These are phyloP conservation scores for Paracanthobrama guichenoti DNA, from an alignment of 2,113 vertebrate genomes.

Conservation along the genomic window DNA sequence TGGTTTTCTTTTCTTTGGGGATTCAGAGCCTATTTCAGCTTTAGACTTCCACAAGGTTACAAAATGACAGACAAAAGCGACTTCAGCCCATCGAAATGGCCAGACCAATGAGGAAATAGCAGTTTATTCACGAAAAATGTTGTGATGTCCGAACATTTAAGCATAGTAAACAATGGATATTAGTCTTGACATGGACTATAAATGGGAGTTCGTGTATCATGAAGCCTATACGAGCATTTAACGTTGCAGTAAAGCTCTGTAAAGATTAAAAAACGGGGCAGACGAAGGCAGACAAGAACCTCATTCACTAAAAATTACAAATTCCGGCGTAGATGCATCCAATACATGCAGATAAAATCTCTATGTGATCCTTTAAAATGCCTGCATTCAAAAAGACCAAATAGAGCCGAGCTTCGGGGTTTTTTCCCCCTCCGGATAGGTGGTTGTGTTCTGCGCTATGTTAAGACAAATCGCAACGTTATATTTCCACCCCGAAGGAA, in stretches of 20 bases:
- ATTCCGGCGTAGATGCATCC: background rate
- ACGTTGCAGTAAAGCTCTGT: constrained; percentile 28
- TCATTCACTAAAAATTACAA: constrained; percentile 49
- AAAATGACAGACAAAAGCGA: constrained; percentile 49
- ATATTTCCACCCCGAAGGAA: constrained; percentile 25
- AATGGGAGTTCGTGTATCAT: constrained; percentile 8
- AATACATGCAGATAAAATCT: constrained; percentile 38
- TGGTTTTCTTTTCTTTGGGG: constrained; percentile 39
- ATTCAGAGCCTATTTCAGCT: constrained; percentile 1
- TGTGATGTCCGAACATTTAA: constrained; percentile 6
- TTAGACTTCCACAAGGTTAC: constrained; percentile 49
- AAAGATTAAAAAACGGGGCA: constrained; percentile 61
- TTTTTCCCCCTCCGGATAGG: constrained; percentile 62
- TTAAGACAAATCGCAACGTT: constrained; percentile 43
- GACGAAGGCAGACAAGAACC: constrained; percentile 57
- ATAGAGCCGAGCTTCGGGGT: constrained; percentile 36
- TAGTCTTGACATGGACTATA: background rate
- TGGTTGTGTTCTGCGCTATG: constrained; percentile 56
- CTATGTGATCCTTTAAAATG: constrained; percentile 53
- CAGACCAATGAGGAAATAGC: background rate
- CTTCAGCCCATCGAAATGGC: constrained; percentile 27
- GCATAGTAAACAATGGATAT: background rate
- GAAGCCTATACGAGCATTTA: background rate
- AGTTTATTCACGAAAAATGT: background rate
- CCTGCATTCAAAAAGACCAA: constrained; percentile 57